A percentile compares a stretch with the other conserved stretches of the same genome.
Conservation (phyloP, 2,888 invertebrate species). For the Carcina quercana region DNA sequence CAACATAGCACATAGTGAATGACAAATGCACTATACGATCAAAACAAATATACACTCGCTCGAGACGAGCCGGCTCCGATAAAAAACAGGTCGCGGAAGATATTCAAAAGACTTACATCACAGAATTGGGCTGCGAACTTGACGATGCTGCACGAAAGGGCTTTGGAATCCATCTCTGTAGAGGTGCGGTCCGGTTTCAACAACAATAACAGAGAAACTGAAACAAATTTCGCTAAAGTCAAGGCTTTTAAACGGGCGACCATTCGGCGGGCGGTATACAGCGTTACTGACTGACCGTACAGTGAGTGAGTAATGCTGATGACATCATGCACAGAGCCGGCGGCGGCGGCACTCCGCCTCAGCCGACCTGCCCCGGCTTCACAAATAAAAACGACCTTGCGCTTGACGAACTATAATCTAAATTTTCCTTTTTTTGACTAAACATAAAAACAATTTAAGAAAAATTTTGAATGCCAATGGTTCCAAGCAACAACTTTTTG, state of each 20-base stretch:
- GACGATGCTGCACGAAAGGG: slow-evolving; percentile 46
- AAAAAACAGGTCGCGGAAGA: not conserved
- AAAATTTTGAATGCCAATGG: too few species aligned
- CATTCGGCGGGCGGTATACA: not conserved
- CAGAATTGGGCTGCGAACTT: slow-evolving; percentile 64
- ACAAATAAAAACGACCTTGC: not conserved
- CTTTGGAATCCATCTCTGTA: slow-evolving; percentile 47
- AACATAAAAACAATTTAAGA: too few species aligned
- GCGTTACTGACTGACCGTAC: too few species aligned
- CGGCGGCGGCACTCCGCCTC: not conserved
- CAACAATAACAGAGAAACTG: slow-evolving; percentile 32
- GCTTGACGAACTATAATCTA: not conserved
- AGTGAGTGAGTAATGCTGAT: not conserved
- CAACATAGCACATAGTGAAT: too few species aligned
- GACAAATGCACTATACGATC: too few species aligned
- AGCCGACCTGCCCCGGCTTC: not conserved
- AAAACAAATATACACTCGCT: too few species aligned
- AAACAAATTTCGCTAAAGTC: too few species aligned
- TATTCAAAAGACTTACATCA: slow-evolving; percentile 50
- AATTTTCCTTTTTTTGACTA: too few species aligned
- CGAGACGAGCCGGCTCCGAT: too few species aligned
- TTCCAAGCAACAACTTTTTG: too few species aligned
- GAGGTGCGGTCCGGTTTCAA: slow-evolving; percentile 23
- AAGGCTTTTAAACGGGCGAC: not conserved
- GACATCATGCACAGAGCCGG: not conserved